A percentile compares a stretch with the other conserved stretches of the same genome.
Conservation (phyloP, 2,797 vertebrate species). For the Malacoctenus gilli region DNA sequence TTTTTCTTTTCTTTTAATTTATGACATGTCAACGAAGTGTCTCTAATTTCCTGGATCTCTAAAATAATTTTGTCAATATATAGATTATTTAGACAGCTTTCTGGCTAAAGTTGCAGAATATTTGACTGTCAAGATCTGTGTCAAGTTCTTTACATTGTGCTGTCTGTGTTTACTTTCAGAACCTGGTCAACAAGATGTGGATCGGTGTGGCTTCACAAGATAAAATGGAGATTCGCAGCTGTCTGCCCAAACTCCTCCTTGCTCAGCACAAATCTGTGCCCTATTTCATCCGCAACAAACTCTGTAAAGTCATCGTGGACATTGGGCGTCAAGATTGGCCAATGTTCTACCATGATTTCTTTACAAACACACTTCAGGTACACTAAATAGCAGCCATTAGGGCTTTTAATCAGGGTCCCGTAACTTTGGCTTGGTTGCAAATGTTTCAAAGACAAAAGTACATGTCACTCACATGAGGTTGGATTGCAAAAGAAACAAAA, state of each 20-base stretch:
- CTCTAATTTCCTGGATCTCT: no score
- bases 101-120: no score
- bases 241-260: conserved; percentile 94
- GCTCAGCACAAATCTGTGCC: conserved; percentile 95
- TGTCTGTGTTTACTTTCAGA: conserved; percentile 83
- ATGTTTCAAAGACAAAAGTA: no score
- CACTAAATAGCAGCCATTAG: background rate
- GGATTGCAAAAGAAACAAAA: no score
- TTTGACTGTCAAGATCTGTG: no score
- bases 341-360: conserved; percentile 99
- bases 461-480: no score
- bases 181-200: conserved; percentile 99
- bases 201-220: conserved; percentile 94
- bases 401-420: background rate
- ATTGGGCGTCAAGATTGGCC: conserved; percentile 99
- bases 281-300: conserved; percentile 97
- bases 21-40: no score
- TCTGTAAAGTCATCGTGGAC: conserved; percentile 98
- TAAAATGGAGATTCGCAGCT: conserved; percentile 97
- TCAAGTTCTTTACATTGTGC: no score
- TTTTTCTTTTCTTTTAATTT: no score
- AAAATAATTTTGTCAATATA: no score
- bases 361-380: conserved; percentile 97
- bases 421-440: no score
- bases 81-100: no score